Evolutionary conservation across 1,140 invertebrate species (phyloP), one percentile per base, ranked within the genome.

Genomic region (Tetramorium simillimum): DNA sequence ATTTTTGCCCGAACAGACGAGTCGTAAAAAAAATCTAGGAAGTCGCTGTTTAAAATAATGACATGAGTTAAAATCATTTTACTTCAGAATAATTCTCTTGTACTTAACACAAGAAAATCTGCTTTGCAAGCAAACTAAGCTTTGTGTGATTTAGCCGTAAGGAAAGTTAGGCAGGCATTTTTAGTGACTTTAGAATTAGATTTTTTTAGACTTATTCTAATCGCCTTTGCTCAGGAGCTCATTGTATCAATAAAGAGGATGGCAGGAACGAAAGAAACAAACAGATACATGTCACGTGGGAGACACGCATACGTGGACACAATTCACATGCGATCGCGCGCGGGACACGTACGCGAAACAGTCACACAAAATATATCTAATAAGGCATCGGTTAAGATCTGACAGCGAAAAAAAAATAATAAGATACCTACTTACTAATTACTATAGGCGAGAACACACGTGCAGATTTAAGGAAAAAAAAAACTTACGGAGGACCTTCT

Each of bases 351-450:
- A 81, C 72, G 72, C 58, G 24, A 58, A 73, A 56, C 69, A 85
- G 24, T 65, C 60, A 82, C 76, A 87, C 46, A 69, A 80, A 78
- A 76, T 58, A 72, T 91, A 92, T 88, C 28, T 92, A 92, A 88
- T 91, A 93, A 92, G 85, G 75, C 81, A 91, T 92, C 88, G 85
- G 89, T 92, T 91, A 92, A 93, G 89, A 93, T 91, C 90, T 91
- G 86, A 92, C 85, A 88, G 90, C 88, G 87, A 91, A 93, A 86
- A 80, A 75, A 77, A 89, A 88, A 88, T 80, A 91, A 82, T 69
- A 86, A 91, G 84, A 91, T 91, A 92, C 82, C 70, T 91, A 92
- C 85, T 90, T 92, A 92, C 67, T 77, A 88, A 90, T 90, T 90
- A 91, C 78, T 92, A 90, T 91, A 92, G 81, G 69, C 53, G 62